A percentile compares a stretch with the other conserved stretches of the same genome.
phyloP scores from a whole-genome alignment of 2,113 vertebrate species.

The Hepsetus odoe region DNA sequence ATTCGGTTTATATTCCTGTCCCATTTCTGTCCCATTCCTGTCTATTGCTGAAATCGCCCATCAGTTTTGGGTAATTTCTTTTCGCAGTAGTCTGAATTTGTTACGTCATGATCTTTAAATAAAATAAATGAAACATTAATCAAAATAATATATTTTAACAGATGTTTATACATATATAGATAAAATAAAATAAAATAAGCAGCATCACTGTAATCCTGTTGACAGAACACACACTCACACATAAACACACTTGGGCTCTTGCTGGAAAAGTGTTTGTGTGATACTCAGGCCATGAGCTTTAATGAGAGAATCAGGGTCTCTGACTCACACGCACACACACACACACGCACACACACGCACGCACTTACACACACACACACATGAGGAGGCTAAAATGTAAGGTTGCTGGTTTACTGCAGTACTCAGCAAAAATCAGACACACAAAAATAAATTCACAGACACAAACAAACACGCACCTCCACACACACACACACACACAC shows the following conservation, averaged over 20 bases:
- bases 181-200: background rate
- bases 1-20: too few species aligned
- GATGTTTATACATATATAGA: too few species aligned
- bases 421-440: background rate
- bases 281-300: slow-evolving; percentile 27
- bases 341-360: background rate
- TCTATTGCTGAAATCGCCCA: too few species aligned
- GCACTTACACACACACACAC: background rate
- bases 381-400: background rate
- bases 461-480: too few species aligned
- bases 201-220: too few species aligned
- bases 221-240: background rate
- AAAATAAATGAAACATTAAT: too few species aligned
- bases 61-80: too few species aligned
- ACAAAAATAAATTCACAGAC: background rate
- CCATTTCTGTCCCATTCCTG: too few species aligned
- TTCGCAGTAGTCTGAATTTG: too few species aligned
- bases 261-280: slow-evolving; percentile 23
- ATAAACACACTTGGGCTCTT: background rate
- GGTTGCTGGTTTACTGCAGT: background rate
- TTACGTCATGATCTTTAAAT: too few species aligned
- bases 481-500: slow-evolving; percentile 8
- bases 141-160: too few species aligned
- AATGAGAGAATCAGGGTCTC: background rate
- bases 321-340: background rate